Conservation (phyloP, 2,113 vertebrate species). For the Terrapene triunguis region DNA sequence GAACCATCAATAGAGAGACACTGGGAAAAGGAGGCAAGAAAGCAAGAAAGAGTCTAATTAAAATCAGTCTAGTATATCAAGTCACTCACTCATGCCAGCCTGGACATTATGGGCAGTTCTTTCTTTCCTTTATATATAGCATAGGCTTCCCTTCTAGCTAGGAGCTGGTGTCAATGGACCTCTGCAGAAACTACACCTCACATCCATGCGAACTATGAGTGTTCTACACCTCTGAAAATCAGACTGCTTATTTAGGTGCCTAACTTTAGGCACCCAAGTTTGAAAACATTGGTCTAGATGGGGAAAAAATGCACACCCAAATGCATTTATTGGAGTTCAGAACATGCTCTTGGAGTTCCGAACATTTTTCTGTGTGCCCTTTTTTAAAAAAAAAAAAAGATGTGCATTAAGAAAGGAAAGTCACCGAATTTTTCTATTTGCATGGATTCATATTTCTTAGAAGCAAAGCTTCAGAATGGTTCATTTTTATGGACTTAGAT, state of each 20-base stretch:
- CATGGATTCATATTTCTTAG: not conserved
- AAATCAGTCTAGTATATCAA: not conserved
- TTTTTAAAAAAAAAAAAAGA: not conserved
- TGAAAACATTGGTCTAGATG: not conserved
- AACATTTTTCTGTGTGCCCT: not conserved
- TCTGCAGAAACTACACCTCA: not conserved
- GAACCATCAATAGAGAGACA: not conserved
- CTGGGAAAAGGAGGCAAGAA: not conserved
- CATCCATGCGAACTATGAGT: not conserved
- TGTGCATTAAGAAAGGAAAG: not conserved
- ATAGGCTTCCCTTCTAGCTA: not conserved
- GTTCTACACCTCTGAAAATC: not conserved
- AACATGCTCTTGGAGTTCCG: not conserved
- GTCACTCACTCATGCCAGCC: not conserved
- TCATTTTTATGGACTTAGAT: not conserved
- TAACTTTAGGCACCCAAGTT: not conserved
- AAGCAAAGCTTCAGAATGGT: slow-evolving; percentile 1
- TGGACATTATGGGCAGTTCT: not conserved
- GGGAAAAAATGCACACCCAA: not conserved
- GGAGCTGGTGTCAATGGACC: not conserved
- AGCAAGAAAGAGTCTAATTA: not conserved
- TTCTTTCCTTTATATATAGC: not conserved
- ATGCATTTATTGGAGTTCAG: not conserved
- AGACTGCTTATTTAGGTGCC: accelerated
- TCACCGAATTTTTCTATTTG: not conserved